Evolutionary conservation across 2,113 vertebrate genomes (phyloP).

Genomic region (Clupea harengus): DNA sequence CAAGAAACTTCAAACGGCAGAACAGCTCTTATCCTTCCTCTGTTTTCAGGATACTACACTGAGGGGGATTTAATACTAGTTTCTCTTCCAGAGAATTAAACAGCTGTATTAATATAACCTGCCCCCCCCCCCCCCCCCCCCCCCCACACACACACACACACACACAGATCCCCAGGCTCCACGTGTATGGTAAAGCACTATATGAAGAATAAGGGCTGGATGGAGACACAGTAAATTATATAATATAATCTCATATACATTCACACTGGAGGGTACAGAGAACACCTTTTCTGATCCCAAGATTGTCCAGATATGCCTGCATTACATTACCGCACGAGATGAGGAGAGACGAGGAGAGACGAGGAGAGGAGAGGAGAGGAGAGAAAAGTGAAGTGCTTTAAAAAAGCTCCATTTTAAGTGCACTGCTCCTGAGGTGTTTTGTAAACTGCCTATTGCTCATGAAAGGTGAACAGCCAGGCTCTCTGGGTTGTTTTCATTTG

Average conservation of each 20-base stretch:
- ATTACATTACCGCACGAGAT: neutral
- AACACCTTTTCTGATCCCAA: neutral
- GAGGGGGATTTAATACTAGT: neutral
- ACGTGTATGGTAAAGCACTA: neutral
- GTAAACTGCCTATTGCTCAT: neutral
- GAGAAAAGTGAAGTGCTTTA: neutral
- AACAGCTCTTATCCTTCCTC: neutral
- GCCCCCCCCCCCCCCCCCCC: too few species aligned
- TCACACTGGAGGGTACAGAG: neutral
- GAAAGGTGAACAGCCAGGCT: neutral
- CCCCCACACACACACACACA: too few species aligned
- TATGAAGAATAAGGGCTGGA: neutral
- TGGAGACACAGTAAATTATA: neutral
- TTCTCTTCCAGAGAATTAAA: neutral
- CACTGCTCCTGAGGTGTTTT: neutral
- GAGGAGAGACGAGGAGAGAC: neutral
- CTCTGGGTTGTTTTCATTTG: neutral
- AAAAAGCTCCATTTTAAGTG: neutral
- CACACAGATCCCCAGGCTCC: neutral
- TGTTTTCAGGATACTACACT: neutral
- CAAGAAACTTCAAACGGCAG: neutral
- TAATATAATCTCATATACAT: neutral
- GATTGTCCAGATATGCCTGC: neutral
- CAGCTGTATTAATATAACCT: neutral
- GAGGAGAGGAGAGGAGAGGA: neutral